A percentile compares a stretch with the other conserved stretches of the same genome.
These are phyloP conservation scores for Lasioglossum lativentre DNA, from an alignment of 2,888 invertebrate species.

Conservation along the genomic window DNA sequence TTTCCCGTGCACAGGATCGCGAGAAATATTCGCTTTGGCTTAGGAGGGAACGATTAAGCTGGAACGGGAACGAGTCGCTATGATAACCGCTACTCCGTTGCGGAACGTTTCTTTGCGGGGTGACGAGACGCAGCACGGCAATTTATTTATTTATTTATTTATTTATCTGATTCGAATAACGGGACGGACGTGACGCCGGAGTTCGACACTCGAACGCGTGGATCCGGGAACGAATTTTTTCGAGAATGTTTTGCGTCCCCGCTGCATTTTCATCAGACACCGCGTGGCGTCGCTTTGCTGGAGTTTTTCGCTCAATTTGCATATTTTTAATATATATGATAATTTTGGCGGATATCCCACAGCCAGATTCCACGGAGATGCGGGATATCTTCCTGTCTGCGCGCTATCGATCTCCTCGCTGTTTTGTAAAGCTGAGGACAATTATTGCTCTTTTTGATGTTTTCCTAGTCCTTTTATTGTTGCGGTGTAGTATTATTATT, in stretches of 20 bases:
- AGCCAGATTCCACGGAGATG: neutral
- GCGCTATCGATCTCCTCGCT: neutral
- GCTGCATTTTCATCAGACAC: neutral
- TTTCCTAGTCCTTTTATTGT: too few species aligned
- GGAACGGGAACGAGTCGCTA: slow-evolving; percentile 66
- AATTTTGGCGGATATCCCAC: neutral
- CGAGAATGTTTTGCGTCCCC: neutral
- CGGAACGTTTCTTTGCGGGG: slow-evolving; percentile 66
- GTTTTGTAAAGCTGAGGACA: neutral
- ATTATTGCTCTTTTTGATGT: neutral
- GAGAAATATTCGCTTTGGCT: neutral
- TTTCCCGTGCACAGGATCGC: neutral
- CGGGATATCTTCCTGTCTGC: neutral
- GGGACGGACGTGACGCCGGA: neutral
- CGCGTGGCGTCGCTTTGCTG: neutral
- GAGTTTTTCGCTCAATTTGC: neutral
- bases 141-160: slow-evolving; percentile 7
- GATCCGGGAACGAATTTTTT: neutral
- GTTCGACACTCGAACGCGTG: neutral
- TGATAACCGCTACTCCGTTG: slow-evolving; percentile 70
- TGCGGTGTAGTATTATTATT: too few species aligned
- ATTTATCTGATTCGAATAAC: neutral
- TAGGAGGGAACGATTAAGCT: slow-evolving; percentile 14
- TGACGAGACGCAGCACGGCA: slow-evolving; percentile 23
- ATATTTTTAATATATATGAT: slow-evolving; percentile 4